Conservation (phyloP, 1,140 invertebrate genomes). For the Aethina tumida region DNA sequence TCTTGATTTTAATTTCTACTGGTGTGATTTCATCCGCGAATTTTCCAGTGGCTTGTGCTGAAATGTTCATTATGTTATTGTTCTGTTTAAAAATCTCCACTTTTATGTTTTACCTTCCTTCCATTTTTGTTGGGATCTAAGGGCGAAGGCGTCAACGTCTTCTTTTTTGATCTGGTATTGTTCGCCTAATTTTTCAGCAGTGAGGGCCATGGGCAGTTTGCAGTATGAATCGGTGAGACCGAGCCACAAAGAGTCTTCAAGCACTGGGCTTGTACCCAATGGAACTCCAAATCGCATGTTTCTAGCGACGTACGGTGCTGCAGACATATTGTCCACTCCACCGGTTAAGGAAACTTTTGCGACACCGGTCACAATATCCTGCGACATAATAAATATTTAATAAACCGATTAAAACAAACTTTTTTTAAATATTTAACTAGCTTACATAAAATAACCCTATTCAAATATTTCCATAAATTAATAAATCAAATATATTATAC, state of each 20-base stretch:
- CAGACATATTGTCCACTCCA: conserved; percentile 93
- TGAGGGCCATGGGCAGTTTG: conserved; percentile 91
- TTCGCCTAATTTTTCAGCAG: conserved; percentile 93
- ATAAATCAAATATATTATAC: too few relatives aligned
- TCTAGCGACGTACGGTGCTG: conserved; percentile 82
- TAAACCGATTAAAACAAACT: too few relatives aligned
- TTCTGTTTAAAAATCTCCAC: not conserved
- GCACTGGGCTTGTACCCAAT: conserved; percentile 65
- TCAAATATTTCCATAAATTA: too few relatives aligned
- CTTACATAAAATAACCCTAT: too few relatives aligned
- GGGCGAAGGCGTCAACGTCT: conserved; percentile 82
- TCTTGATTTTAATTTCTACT: conserved; percentile 74
- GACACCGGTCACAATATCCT: conserved; percentile 83
- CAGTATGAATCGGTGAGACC: conserved; percentile 84
- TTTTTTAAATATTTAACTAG: too few relatives aligned
- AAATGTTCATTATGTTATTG: conserved; percentile 22
- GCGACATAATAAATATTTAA: too few relatives aligned
- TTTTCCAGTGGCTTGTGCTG: conserved; percentile 75
- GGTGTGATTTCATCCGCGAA: conserved; percentile 90
- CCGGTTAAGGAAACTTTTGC: conserved; percentile 84
- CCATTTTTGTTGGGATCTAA: conserved; percentile 76
- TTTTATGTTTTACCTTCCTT: conserved; percentile 50
- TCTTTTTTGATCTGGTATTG: conserved; percentile 80
- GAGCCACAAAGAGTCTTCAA: conserved; percentile 92
- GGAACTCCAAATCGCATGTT: conserved; percentile 85